Conservation (phyloP, 2,113 vertebrate species). For the Cnemophilus loriae region DNA sequence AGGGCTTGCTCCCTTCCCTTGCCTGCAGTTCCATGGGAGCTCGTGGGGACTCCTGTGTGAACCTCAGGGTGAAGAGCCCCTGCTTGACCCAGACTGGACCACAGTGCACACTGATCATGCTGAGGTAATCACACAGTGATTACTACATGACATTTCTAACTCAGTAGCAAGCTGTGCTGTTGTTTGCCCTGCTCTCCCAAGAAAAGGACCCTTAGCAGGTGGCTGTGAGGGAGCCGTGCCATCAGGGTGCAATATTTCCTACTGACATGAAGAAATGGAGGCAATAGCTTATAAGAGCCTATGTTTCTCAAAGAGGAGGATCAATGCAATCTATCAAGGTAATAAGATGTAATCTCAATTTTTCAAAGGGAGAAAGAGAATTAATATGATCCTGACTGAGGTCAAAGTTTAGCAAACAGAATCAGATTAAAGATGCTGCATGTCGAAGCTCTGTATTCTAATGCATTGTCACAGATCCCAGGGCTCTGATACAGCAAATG, state of each 20-base stretch:
- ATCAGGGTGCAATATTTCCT: neutral
- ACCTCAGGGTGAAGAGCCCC: neutral
- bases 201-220: neutral
- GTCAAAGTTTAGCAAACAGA: neutral
- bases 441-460: neutral
- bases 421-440: neutral
- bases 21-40: accelerated
- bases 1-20: neutral
- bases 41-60: neutral
- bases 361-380: neutral
- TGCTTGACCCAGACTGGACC: neutral
- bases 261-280: neutral
- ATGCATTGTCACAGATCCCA: neutral
- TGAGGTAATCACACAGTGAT: neutral
- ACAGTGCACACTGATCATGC: neutral
- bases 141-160: neutral
- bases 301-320: neutral
- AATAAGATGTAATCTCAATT: neutral
- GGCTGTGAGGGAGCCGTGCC: neutral
- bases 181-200: neutral
- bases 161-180: neutral
- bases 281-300: neutral
- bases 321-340: neutral
- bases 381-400: neutral
- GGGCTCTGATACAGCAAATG: neutral